phyloP scores from a whole-genome alignment of 1,140 invertebrate species.

The Pollicipes pollicipes region DNA sequence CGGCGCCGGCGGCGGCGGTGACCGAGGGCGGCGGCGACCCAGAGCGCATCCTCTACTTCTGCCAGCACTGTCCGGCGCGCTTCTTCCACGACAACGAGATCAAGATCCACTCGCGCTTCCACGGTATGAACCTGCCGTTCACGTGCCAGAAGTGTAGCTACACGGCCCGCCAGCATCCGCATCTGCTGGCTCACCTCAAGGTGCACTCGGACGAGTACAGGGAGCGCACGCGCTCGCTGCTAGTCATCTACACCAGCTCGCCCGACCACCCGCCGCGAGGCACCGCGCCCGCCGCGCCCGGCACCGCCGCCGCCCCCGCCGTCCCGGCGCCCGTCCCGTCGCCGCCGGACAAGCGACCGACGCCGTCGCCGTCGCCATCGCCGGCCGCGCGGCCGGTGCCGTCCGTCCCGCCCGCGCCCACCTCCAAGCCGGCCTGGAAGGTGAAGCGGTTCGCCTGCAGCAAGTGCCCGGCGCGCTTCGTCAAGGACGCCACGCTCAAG shows the following conservation, averaged over 20 bases:
- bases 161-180: constrained; percentile 41
- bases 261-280: constrained; percentile 30
- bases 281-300: no score
- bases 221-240: constrained; percentile 47
- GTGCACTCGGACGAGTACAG: constrained; percentile 68
- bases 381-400: constrained; percentile 25
- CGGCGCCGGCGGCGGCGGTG: background rate
- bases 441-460: constrained; percentile 34
- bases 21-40: constrained; percentile 12
- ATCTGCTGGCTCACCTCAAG: constrained; percentile 49
- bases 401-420: constrained; percentile 6
- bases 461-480: constrained; percentile 47
- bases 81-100: constrained; percentile 46
- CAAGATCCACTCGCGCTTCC: constrained; percentile 45
- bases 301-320: no score
- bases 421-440: background rate
- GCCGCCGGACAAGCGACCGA: background rate
- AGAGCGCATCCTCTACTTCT: constrained; percentile 30
- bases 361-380: background rate
- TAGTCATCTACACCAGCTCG: constrained; percentile 43
- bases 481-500: constrained; percentile 45
- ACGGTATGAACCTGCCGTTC: constrained; percentile 39
- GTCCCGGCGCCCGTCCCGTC: no score
- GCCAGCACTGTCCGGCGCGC: constrained; percentile 50
- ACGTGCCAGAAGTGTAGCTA: constrained; percentile 62